These are phyloP conservation scores for Agrochola litura DNA, from an alignment of 2,888 invertebrate species.

Conservation along the genomic window DNA sequence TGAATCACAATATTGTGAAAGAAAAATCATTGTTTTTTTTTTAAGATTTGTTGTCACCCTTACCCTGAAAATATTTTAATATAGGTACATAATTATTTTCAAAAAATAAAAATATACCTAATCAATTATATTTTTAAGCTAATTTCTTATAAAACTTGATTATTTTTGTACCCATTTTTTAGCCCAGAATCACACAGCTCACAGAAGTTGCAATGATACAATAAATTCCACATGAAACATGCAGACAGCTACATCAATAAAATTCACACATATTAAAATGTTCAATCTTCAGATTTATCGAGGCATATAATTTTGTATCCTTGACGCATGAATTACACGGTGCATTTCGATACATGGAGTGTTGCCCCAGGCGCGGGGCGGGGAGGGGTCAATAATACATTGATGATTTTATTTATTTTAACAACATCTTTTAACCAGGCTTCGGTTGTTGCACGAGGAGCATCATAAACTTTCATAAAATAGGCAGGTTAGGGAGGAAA, in stretches of 20 bases:
- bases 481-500: neutral
- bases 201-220: too few species aligned
- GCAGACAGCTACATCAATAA: conserved; percentile 24
- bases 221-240: conserved; percentile 1
- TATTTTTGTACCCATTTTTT: neutral
- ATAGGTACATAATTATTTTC: too few species aligned
- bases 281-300: conserved; percentile 26
- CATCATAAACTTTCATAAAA: neutral
- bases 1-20: neutral
- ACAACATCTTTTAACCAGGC: neutral
- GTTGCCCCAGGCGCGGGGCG: conserved; percentile 23
- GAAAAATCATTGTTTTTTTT: neutral
- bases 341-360: conserved; percentile 6
- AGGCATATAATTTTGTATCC: conserved; percentile 34
- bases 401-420: conserved; percentile 44
- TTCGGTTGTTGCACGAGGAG: neutral
- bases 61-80: too few species aligned
- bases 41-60: neutral
- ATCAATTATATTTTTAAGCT: too few species aligned
- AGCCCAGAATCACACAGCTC: too few species aligned
- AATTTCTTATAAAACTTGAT: neutral
- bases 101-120: too few species aligned
- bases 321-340: conserved; percentile 6
- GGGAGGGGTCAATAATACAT: conserved; percentile 22
- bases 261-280: conserved; percentile 23